These are phyloP conservation scores for Corythornis vintsioides DNA, from an alignment of 2,113 vertebrate species.

Conservation along the genomic window DNA sequence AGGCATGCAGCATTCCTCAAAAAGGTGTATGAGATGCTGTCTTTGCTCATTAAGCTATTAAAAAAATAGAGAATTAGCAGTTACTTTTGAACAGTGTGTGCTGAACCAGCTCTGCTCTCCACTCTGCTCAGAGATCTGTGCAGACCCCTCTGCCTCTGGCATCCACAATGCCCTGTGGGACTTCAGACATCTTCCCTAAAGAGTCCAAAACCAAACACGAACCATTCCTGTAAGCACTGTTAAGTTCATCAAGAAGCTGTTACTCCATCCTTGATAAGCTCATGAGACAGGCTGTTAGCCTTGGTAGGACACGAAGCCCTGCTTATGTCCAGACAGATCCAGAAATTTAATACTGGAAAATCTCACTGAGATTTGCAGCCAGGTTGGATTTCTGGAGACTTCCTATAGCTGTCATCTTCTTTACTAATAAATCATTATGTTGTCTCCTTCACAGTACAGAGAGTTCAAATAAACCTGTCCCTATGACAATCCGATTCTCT, in stretches of 20 bases:
- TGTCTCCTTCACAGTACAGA: conserved; percentile 14
- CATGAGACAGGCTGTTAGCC: not conserved
- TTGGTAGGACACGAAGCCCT: not conserved
- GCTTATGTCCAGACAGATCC: not conserved
- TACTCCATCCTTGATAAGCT: not conserved
- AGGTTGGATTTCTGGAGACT: conserved; percentile 37
- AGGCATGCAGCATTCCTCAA: not conserved
- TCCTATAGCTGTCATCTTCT: conserved; percentile 49
- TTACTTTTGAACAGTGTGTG: not conserved
- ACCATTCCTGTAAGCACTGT: not conserved
- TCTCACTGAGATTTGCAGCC: not conserved
- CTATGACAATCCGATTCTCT: conserved; percentile 42
- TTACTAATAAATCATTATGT: conserved; percentile 44
- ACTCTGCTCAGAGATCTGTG: not conserved
- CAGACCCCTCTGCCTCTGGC: conserved; percentile 6
- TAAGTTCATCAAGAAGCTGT: not conserved
- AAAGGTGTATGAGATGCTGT: not conserved
- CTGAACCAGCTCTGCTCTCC: not conserved
- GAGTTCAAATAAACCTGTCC: conserved; percentile 49
- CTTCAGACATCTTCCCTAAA: not conserved
- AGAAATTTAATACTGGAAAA: not conserved
- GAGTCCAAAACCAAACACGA: not conserved
- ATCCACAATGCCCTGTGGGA: not conserved
- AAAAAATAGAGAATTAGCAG: not conserved
- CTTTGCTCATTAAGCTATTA: not conserved